Conservation (phyloP, 2,113 vertebrate genomes). For the Nycticebus coucang region DNA sequence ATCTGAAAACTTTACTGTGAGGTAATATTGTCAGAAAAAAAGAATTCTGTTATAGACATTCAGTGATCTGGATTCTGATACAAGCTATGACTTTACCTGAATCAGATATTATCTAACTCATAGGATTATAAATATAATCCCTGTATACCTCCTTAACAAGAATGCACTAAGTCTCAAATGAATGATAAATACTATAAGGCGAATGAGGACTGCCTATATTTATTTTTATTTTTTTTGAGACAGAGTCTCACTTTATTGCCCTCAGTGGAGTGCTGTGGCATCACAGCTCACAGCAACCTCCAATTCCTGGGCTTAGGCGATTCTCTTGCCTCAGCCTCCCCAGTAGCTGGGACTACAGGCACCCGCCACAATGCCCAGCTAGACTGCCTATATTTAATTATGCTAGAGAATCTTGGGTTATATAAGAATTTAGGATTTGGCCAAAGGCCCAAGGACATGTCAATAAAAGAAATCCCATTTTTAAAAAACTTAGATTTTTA, state of each 20-base stretch:
- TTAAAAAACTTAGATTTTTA: constrained; percentile 18
- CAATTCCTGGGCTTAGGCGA: too few species aligned
- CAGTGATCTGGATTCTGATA: neutral
- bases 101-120: neutral
- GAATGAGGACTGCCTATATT: neutral
- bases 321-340: too few species aligned
- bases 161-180: neutral
- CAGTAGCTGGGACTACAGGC: too few species aligned
- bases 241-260: too few species aligned
- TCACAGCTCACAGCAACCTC: too few species aligned
- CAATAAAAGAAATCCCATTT: constrained; percentile 30
- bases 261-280: too few species aligned
- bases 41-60: neutral
- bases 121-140: constrained; percentile 7
- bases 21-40: neutral
- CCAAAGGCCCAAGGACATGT: neutral
- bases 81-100: neutral
- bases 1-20: neutral
- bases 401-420: neutral
- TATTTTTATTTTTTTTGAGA: too few species aligned
- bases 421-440: neutral
- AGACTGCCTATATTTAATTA: constrained; percentile 2
- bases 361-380: too few species aligned
- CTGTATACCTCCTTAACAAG: neutral
- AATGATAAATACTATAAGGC: neutral